Base-by-base conservation (phyloP, 2,888 invertebrate genomes). In the Priocnemis perturbator region DNA sequence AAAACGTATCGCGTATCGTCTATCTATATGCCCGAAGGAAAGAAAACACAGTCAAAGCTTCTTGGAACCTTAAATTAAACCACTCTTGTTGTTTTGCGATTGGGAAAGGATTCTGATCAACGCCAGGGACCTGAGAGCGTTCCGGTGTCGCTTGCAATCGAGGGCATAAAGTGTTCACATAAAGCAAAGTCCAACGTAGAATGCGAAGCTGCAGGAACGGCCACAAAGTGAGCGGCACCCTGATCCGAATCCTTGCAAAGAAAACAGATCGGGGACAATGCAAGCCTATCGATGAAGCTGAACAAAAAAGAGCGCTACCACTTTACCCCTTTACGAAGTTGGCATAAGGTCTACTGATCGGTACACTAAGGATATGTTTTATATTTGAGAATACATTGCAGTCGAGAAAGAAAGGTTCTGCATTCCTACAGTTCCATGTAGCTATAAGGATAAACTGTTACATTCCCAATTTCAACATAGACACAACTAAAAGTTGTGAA, bases 141-240 rank as follows among this genome's bases (percentile, higher is more conserved):
- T 89, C 89, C 86, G 87, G 85, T 89, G 88, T 89, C 85, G 88
- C 82, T 85, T 81, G 88, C 88, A 88, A 89, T 89, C 89, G 87
- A 86, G 83, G 85, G 88, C 89, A 88, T 88, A 89, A 88, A 89
- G 87, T 88, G 87, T 86, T 84, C 84, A 81, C 86, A 85, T 86
- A 86, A 85, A 86, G 83, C 85, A 84, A 84, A 81, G 78, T 78
- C 81, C 73, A 37, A 63, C 69, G 74, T 70, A 60, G 76, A 64
- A 71, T 61, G 58, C 62, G 63, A 66, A 60, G 60, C 68, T 63
- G 75, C 79, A 77, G 78, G 82, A 76, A 75, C 71, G 76, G 76
- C 77, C 64, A 60, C 67, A 60, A 67, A 62, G 71, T 70, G 78
- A 75, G 73, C 71, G 71, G 74, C 45, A 47, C 44, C 44, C 37